Evolutionary conservation across 2,797 vertebrate genomes (phyloP).

Genomic region (Coracias cyanogaster): DNA sequence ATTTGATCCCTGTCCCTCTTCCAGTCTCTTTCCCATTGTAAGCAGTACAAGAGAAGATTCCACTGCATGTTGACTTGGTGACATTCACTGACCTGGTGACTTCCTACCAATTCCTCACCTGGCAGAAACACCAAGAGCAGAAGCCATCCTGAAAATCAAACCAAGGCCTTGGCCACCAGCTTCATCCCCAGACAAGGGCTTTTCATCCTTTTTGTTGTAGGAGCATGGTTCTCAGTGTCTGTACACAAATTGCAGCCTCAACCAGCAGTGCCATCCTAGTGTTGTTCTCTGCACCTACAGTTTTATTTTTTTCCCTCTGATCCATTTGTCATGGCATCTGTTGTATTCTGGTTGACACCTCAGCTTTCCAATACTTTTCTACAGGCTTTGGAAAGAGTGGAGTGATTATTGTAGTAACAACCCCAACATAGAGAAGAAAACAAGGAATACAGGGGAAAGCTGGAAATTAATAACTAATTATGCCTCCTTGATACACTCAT

Average conservation of each 20-base stretch:
- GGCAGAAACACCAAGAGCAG: background rate
- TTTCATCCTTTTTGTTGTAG: background rate
- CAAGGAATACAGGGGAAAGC: background rate
- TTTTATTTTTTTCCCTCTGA: background rate
- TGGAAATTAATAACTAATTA: background rate
- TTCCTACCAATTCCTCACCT: background rate
- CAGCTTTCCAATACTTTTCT: background rate
- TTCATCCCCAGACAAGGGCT: background rate
- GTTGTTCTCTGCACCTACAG: no score
- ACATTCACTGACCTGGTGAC: no score
- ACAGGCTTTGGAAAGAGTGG: background rate
- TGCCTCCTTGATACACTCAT: background rate
- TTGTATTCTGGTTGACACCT: background rate
- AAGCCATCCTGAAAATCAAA: background rate
- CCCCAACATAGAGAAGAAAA: background rate
- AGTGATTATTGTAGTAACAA: background rate
- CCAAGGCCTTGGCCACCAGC: background rate
- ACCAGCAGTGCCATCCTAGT: background rate
- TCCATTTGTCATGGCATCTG: background rate
- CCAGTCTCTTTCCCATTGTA: background rate
- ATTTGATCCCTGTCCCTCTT: background rate
- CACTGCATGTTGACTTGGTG: background rate
- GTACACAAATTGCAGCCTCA: background rate
- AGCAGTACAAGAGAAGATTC: background rate
- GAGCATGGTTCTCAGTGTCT: background rate